Evolutionary conservation across 1,140 invertebrate genomes (phyloP).

Genomic region (Cydia strobilella): DNA sequence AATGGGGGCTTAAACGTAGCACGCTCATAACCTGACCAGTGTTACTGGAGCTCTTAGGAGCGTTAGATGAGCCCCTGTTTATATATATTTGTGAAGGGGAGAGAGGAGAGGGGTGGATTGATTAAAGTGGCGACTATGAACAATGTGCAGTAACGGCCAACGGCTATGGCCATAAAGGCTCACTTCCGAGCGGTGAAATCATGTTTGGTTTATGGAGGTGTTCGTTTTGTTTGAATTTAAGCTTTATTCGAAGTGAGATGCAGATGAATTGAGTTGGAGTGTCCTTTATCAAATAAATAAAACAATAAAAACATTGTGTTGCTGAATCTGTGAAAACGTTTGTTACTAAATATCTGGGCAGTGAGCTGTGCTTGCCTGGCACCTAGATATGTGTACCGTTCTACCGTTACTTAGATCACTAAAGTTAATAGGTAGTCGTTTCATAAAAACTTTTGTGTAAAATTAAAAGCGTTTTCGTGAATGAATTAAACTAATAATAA

Average conservation of each 20-base stretch:
- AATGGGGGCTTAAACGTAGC: constrained; percentile 44
- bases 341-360: no score
- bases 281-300: background rate
- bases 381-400: no score
- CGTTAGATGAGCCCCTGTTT: constrained; percentile 21
- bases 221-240: constrained; percentile 19
- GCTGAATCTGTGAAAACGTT: no score
- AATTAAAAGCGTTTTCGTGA: no score
- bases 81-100: constrained; percentile 12
- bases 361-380: no score
- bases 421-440: no score
- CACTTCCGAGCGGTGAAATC: constrained; percentile 26
- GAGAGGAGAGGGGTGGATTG: constrained; percentile 3
- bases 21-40: constrained; percentile 43
- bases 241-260: constrained; percentile 3
- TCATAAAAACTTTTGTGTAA: no score
- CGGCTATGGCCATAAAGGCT: constrained; percentile 26
- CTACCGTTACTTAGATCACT: no score
- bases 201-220: constrained; percentile 29
- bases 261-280: background rate
- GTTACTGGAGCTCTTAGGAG: background rate
- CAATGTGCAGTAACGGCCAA: constrained; percentile 32
- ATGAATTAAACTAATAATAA: no score
- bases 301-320: no score
- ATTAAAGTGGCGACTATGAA: constrained; percentile 27